These are phyloP conservation scores for Hycleus phaleratus DNA, from an alignment of 1,140 invertebrate genomes.

Conservation along the genomic window DNA sequence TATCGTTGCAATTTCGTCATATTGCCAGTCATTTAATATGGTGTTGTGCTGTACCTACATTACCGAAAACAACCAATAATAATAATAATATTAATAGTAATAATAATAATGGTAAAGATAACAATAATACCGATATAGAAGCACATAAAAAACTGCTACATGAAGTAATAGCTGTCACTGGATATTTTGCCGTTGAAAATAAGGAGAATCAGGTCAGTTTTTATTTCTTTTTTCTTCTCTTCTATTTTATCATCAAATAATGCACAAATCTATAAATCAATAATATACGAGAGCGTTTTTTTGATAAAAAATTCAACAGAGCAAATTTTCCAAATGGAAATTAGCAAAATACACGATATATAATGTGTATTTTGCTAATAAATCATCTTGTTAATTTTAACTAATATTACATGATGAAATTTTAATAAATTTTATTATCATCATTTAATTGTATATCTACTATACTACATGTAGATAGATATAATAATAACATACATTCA, in stretches of 20 bases:
- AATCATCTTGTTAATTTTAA: no score
- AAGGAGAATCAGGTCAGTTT: slow-evolving; percentile 70
- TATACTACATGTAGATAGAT: no score
- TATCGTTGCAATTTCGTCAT: slow-evolving; percentile 80
- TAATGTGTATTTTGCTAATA: no score
- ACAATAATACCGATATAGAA: slow-evolving; percentile 29
- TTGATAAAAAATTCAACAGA: background rate
- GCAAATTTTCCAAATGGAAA: no score
- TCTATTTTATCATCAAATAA: background rate
- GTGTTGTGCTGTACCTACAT: slow-evolving; percentile 57
- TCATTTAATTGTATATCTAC: no score
- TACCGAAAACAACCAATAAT: slow-evolving; percentile 37
- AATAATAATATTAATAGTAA: slow-evolving; percentile 30
- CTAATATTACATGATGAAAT: no score
- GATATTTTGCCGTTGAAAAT: slow-evolving; percentile 74
- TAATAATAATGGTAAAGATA: slow-evolving; percentile 30
- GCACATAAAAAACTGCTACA: slow-evolving; percentile 50
- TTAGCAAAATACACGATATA: no score
- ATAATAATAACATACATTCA: no score
- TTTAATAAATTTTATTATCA: no score
- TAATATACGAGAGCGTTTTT: background rate
- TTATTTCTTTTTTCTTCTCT: background rate
- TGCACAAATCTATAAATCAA: no score
- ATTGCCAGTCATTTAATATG: slow-evolving; percentile 77
- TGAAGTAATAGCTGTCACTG: slow-evolving; percentile 68